Base-by-base conservation (phyloP, 2,797 vertebrate genomes). In the Botia almorhae region DNA sequence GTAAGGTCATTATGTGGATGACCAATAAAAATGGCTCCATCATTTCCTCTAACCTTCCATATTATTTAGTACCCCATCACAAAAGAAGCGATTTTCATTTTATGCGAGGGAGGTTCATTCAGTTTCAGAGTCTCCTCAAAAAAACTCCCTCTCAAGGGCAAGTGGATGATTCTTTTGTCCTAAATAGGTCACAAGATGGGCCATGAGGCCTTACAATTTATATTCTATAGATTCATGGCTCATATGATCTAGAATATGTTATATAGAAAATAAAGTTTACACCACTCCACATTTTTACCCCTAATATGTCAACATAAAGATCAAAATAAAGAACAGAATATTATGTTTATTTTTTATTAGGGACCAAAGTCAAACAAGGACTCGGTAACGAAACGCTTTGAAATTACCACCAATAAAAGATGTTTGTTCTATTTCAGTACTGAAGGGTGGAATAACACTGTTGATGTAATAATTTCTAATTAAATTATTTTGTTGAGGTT, bases 91-190 rank as follows among this genome's bases (percentile, higher is more conserved):
- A 93, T 94, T 92, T 93, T 81, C 81, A 86, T 91, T 92, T 93
- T 91, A 94, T 92, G 91, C 81, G 89, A 88, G 91, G 90, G 84
- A 91, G 91, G 84, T 89, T 91, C 89, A 90, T 93, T 92, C 87
- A 90, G 90, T 91, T 92, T 89, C 87, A 13, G 70, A 84, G 71
- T 77, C 85, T 88, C 89, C 84, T 89, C 90, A 80, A 87, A 84
- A 88, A 85, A 87, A 88, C 65, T 63, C 46, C 65, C 23, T 63
- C 88, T 91, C 90, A 93, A 94, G 93, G 92, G 89, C 90, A 89
- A 91, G 87, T 86, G 85, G 89, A 90, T 92, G 89, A 92, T 92
- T 93, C 87, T 84, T 90, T 92, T 90, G 90, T 85, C 85, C 85
- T 85, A 91, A 88, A 91, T 89, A 87, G 87, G 84, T 78, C 74